Evolutionary conservation across 2,888 invertebrate genomes (phyloP), one percentile per base, ranked within the genome.

Genomic region (Drosophila dives): DNA sequence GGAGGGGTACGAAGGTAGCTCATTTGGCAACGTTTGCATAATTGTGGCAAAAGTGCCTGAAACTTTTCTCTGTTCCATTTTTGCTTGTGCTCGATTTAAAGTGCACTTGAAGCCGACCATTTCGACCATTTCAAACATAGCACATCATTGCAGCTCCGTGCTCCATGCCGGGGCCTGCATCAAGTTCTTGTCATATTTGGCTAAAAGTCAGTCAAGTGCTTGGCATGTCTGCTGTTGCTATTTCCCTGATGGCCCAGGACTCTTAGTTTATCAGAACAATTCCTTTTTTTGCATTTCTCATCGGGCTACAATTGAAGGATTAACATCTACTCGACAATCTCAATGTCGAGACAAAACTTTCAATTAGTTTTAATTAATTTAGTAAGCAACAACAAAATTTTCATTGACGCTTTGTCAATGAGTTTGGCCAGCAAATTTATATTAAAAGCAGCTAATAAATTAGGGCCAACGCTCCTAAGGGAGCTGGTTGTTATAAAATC

Each of bases 281-380:
- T 29, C 29, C 2, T 29, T 29, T 26, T 69, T 70, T 11, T 42
- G 51, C 64, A 62, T 64, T 71, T 49, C 55, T 66, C 64, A 77
- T 73, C 67, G 66, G 60, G 54, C 66, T 66, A 63, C 74, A 86
- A 86, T 81, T 83, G 76, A 79, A 81, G 81, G 74, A 87, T 85
- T 79, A 83, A 85, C 85, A 49, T 20, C 71, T 42, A 56, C 64
- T 38, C 63, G 48, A 40, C 38, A 38, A 64, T 45, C 23, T 38
- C 11, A 26, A 15, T 15, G 26, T 34, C 45, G 55, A 63, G 54
- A 60, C 71, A 71, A 84, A 77, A 84, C 79, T 86, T 86, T 79
- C 79, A 81, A 84, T 86, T 86, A 77, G 75, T 86, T 86, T 86
- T 89, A 89, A 89, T 86, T 84, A 89, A 89, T 86, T 89, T 77